phyloP scores from a whole-genome alignment of 1,140 invertebrate genomes.

The Achatina immaculata region DNA sequence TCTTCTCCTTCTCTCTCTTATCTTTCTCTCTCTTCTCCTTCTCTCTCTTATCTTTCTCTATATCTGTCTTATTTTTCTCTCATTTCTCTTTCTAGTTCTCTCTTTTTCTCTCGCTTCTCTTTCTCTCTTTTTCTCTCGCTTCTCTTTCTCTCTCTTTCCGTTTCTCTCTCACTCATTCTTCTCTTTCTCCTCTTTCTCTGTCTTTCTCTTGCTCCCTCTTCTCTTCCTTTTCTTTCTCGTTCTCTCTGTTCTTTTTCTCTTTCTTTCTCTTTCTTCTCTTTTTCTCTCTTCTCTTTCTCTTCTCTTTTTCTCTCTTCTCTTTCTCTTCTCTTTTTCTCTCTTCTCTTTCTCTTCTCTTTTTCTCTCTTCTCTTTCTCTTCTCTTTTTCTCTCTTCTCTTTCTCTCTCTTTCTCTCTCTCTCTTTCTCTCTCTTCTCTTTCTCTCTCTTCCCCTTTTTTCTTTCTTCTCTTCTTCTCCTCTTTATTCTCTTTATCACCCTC shows the following conservation, averaged over 20 bases:
- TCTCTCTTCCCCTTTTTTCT: neutral
- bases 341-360: constrained; percentile 17
- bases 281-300: neutral
- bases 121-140: neutral
- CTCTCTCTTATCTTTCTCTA: constrained; percentile 23
- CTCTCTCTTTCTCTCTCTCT: constrained; percentile 26
- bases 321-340: neutral
- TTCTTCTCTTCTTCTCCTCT: neutral
- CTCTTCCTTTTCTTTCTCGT: neutral
- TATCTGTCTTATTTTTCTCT: constrained; percentile 10
- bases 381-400: constrained; percentile 12
- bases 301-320: neutral
- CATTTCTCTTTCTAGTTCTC: neutral
- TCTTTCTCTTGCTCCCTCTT: neutral
- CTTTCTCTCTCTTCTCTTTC: neutral
- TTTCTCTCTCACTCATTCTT: neutral
- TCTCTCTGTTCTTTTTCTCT: neutral
- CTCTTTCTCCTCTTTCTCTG: neutral
- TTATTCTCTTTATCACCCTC: too few species aligned
- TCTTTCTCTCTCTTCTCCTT: constrained; percentile 9
- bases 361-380: constrained; percentile 1
- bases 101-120: neutral
- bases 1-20: neutral
- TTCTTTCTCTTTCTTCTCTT: neutral
- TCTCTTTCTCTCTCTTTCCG: neutral